Conservation (phyloP, 2,797 vertebrate species). For the Tympanoctomys barrerae region DNA sequence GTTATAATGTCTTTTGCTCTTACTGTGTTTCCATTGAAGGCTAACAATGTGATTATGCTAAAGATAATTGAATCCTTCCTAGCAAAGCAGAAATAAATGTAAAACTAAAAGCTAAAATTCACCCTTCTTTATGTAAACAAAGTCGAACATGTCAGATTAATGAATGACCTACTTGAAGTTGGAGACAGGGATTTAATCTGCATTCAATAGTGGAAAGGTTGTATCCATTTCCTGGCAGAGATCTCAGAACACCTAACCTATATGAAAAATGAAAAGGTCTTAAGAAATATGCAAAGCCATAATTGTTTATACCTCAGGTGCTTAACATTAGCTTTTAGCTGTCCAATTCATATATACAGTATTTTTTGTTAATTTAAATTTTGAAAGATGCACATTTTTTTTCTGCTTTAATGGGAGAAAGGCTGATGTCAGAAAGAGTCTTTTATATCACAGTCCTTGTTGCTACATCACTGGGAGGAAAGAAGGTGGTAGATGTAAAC, state of each 20-base stretch:
- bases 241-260: constrained; percentile 55
- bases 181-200: constrained; percentile 56
- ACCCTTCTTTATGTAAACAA: constrained; percentile 53
- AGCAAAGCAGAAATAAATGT: constrained; percentile 57
- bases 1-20: constrained; percentile 30
- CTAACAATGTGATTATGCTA: constrained; percentile 13
- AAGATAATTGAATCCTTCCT: constrained; percentile 50
- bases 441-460: constrained; percentile 46
- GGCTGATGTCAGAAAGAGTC: constrained; percentile 21
- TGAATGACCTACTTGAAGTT: constrained; percentile 49
- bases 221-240: constrained; percentile 59
- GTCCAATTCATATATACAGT: background rate
- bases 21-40: constrained; percentile 56
- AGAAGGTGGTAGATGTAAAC: background rate
- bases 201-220: constrained; percentile 59
- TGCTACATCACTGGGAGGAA: constrained; percentile 9
- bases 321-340: constrained; percentile 45
- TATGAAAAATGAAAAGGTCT: constrained; percentile 49
- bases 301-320: background rate
- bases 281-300: constrained; percentile 31
- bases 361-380: constrained; percentile 36
- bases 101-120: constrained; percentile 67
- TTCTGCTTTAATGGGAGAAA: constrained; percentile 3
- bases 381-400: background rate
- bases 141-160: constrained; percentile 58